Conservation (phyloP, 2,113 vertebrate genomes). For the Ursus arctos region DNA sequence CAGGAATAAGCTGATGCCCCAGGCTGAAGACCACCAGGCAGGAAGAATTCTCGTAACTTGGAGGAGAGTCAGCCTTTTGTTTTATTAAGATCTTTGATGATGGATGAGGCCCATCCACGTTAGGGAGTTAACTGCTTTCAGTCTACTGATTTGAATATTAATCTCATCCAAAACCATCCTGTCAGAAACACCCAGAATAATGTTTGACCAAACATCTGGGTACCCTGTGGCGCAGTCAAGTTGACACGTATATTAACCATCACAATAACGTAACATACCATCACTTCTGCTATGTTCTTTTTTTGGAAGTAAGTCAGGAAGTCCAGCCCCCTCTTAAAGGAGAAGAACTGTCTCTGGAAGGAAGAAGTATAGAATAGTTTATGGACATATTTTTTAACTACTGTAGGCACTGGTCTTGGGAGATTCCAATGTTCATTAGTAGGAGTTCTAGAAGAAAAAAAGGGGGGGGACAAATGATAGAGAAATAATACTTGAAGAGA, state of each 20-base stretch:
- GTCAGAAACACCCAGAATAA: background rate
- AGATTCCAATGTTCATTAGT: background rate
- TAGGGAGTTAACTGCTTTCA: conserved; percentile 6
- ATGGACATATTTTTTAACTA: background rate
- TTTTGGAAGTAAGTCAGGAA: background rate
- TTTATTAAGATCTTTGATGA: background rate
- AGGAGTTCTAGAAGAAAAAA: background rate
- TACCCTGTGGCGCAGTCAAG: background rate
- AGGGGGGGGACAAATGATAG: background rate
- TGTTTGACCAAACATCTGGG: background rate
- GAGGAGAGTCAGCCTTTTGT: background rate
- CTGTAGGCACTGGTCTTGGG: background rate
- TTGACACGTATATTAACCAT: background rate
- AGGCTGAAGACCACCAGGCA: background rate
- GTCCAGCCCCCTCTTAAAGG: background rate
- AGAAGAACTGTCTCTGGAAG: background rate
- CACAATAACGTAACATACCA: background rate
- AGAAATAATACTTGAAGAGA: background rate
- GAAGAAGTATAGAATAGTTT: background rate
- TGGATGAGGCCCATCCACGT: background rate
- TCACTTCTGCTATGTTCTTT: background rate
- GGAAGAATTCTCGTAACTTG: background rate
- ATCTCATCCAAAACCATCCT: background rate
- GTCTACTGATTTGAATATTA: conserved; percentile 3
- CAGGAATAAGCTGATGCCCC: background rate